Evolutionary conservation across 2,113 vertebrate species (phyloP).

Genomic region (Larimichthys polyactis): DNA sequence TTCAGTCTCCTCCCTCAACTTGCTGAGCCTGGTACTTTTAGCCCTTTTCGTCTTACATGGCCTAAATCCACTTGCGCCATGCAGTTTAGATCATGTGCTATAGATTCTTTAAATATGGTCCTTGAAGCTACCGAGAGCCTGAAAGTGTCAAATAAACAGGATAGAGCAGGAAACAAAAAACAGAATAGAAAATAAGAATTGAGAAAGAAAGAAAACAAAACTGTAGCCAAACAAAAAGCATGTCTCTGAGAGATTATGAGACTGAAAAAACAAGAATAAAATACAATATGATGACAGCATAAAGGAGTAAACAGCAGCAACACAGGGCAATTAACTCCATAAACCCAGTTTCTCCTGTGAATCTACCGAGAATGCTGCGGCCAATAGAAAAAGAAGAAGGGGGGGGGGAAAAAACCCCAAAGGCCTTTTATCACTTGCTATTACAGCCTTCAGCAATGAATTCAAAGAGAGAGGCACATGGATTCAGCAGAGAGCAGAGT

Average conservation of each 20-base stretch:
- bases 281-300: neutral
- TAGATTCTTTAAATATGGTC: too few relatives aligned
- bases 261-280: neutral
- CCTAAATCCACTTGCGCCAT: too few relatives aligned
- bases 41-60: too few relatives aligned
- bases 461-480: slow-evolving; percentile 25
- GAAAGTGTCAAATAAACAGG: too few relatives aligned
- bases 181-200: neutral
- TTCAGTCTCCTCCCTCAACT: too few relatives aligned
- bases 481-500: slow-evolving; percentile 49
- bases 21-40: too few relatives aligned
- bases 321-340: neutral
- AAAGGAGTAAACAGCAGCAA: neutral
- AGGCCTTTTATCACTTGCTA: slow-evolving; percentile 31
- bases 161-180: neutral
- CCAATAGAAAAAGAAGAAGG: neutral
- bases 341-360: neutral
- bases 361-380: neutral
- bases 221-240: neutral
- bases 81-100: too few relatives aligned
- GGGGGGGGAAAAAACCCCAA: neutral
- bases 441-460: slow-evolving; percentile 45
- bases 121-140: too few relatives aligned
- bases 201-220: neutral
- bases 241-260: too few relatives aligned